A percentile compares a stretch with the other conserved stretches of the same genome.
phyloP scores from a whole-genome alignment of 2,113 vertebrate species.

The Ailuropoda melanoleuca region DNA sequence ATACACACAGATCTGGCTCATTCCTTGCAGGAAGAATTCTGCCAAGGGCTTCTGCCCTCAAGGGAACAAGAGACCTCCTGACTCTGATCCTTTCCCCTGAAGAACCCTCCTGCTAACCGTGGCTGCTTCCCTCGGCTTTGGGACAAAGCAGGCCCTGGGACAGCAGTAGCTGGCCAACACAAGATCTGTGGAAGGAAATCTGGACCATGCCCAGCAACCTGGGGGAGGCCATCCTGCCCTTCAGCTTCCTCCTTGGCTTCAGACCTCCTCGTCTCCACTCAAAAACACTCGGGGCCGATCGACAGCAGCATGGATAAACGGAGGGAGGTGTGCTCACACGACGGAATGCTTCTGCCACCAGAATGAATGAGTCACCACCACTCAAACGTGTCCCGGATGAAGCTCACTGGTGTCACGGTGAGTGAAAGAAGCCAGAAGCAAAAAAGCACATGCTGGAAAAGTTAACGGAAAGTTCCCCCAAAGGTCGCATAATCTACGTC shows the following conservation, averaged over 20 bases:
- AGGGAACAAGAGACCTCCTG: not conserved
- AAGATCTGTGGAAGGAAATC: not conserved
- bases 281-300: not conserved
- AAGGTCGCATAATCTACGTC: too few species aligned
- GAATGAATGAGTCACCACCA: not conserved
- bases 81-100: not conserved
- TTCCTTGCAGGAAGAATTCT: not conserved
- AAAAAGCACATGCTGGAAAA: not conserved
- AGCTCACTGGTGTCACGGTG: not conserved
- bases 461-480: not conserved
- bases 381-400: rapidly evolving
- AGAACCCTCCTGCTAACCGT: not conserved
- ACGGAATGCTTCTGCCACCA: too few species aligned
- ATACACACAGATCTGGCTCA: not conserved
- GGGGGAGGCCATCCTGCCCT: rapidly evolving
- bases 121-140: not conserved
- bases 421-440: not conserved
- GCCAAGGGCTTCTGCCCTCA: not conserved
- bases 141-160: not conserved
- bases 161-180: not conserved
- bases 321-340: not conserved
- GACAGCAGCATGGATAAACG: rapidly evolving
- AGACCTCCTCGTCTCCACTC: not conserved
- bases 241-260: not conserved
- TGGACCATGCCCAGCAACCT: not conserved